Conservation (phyloP, 1,140 invertebrate species). For the Diorhabda carinulata region DNA sequence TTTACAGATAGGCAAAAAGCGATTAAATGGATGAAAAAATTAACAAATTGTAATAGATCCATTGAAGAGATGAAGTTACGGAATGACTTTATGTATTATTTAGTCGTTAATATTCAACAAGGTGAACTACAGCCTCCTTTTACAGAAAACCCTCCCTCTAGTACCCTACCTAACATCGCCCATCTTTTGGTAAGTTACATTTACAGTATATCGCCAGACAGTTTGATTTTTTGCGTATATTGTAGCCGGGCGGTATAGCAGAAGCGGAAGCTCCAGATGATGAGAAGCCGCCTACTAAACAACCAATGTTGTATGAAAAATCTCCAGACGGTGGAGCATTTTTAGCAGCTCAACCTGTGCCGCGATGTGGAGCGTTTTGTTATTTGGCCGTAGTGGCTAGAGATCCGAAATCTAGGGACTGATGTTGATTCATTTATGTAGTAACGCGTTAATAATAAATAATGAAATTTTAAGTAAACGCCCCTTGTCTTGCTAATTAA, state of each 20-base stretch:
- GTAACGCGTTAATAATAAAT: neutral
- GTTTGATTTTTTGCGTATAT: neutral
- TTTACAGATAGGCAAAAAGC: constrained; percentile 41
- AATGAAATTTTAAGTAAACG: too few relatives aligned
- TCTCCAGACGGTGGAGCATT: constrained; percentile 55
- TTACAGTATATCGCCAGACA: neutral
- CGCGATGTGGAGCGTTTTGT: constrained; percentile 53
- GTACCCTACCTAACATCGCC: constrained; percentile 44
- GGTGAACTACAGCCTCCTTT: constrained; percentile 49
- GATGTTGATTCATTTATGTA: neutral
- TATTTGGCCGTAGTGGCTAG: constrained; percentile 51
- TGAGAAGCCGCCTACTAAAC: constrained; percentile 27
- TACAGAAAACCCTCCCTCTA: constrained; percentile 45
- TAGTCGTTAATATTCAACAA: constrained; percentile 49
- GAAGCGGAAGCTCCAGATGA: constrained; percentile 32
- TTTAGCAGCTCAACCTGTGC: constrained; percentile 51
- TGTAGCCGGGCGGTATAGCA: constrained; percentile 39
- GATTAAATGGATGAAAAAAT: constrained; percentile 50
- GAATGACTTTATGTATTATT: constrained; percentile 53
- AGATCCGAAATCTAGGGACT: constrained; percentile 29
- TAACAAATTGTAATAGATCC: constrained; percentile 44
- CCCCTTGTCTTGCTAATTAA: too few relatives aligned
- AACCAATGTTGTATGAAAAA: constrained; percentile 47
- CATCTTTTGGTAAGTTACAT: constrained; percentile 45
- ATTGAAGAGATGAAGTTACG: constrained; percentile 50